Conservation (phyloP, 2,888 invertebrate genomes). For the Rambutsinella grinnellia region DNA sequence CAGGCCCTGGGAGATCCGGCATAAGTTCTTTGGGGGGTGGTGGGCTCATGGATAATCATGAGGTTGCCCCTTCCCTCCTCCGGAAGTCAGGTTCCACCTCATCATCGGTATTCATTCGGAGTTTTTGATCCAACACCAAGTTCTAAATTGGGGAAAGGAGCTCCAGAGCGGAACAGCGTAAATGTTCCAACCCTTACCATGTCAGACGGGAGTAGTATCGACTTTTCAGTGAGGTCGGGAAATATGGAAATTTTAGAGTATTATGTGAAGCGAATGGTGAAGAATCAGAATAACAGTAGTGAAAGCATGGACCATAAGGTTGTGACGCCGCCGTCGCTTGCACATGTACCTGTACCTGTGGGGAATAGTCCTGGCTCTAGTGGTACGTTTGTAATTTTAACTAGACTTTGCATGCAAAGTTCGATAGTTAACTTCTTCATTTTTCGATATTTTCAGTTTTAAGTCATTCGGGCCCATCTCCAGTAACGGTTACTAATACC, state of each 20-base stretch:
- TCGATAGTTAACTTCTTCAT: not conserved
- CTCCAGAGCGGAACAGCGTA: conserved; percentile 63
- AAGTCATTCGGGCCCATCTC: conserved; percentile 54
- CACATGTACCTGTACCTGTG: conserved; percentile 46
- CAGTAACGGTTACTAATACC: conserved; percentile 54
- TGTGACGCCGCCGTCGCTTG: conserved; percentile 64
- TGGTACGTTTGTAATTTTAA: conserved; percentile 24
- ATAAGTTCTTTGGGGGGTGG: conserved; percentile 20
- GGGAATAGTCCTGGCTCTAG: conserved; percentile 49
- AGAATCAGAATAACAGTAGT: conserved; percentile 66
- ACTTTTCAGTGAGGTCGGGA: conserved; percentile 73
- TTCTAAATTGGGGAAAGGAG: conserved; percentile 62
- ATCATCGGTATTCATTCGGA: conserved; percentile 64
- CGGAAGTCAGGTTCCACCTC: conserved; percentile 36
- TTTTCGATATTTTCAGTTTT: conserved; percentile 38
- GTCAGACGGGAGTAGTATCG: conserved; percentile 70
- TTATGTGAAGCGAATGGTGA: conserved; percentile 69
- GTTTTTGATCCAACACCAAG: conserved; percentile 62
- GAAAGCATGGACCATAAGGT: conserved; percentile 66
- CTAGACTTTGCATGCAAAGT: not conserved
- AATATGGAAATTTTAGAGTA: conserved; percentile 75
- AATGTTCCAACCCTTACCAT: conserved; percentile 65
- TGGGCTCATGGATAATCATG: conserved; percentile 49
- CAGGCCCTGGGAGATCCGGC: conserved; percentile 44
- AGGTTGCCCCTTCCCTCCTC: conserved; percentile 38